A percentile compares a stretch with the other conserved stretches of the same genome.
phyloP scores from a whole-genome alignment of 2,888 invertebrate species.

The Trachelus stipa region DNA sequence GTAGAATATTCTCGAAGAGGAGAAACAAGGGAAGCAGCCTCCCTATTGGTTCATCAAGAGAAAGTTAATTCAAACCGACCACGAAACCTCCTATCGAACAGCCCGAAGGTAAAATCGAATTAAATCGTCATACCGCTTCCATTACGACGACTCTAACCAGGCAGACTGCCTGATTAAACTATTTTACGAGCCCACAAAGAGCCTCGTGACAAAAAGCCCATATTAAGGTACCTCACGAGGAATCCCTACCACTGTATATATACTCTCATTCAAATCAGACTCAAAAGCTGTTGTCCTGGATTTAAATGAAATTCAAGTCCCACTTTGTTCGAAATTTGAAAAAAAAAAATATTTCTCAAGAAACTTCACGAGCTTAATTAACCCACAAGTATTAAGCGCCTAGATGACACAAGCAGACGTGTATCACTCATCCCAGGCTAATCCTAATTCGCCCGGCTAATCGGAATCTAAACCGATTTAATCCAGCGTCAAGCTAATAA shows the following conservation, averaged over 20 bases:
- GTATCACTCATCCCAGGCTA: neutral
- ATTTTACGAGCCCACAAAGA: neutral
- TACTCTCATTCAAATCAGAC: neutral
- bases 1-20: neutral
- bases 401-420: no score
- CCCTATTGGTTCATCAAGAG: neutral
- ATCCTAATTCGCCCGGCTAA: conserved; percentile 20
- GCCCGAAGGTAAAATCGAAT: neutral
- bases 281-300: neutral
- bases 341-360: neutral
- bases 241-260: neutral
- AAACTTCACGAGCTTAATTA: no score
- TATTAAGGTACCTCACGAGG: neutral
- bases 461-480: conserved; percentile 54
- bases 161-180: neutral
- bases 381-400: no score
- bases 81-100: neutral
- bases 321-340: neutral
- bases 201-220: no score
- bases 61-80: neutral
- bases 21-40: neutral
- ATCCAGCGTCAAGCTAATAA: conserved; percentile 34
- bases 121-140: neutral
- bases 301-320: neutral
- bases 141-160: neutral